Evolutionary conservation across 2,888 invertebrate genomes (phyloP).

Genomic region (Nymphalis urticae): DNA sequence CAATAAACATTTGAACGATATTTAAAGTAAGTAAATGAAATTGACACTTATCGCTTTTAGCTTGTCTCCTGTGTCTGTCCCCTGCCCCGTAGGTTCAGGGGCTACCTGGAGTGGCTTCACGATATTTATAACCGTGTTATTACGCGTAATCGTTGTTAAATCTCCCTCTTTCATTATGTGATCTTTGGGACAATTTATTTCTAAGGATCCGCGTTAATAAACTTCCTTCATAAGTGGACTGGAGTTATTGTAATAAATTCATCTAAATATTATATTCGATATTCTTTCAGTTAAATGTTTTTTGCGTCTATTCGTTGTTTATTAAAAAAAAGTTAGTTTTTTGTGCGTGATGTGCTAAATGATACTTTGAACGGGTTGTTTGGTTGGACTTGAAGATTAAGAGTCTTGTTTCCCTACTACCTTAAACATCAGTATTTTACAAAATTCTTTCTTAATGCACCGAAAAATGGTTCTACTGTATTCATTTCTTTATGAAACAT

Average conservation of each 20-base stretch:
- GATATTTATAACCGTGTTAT: slow-evolving; percentile 76
- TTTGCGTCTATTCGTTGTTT: background rate
- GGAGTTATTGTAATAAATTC: background rate
- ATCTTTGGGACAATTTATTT: slow-evolving; percentile 51
- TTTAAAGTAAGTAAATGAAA: background rate
- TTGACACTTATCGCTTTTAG: slow-evolving; percentile 9
- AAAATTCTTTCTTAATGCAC: too few relatives aligned
- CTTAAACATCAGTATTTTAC: too few relatives aligned
- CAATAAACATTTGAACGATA: too few relatives aligned
- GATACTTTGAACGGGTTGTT: too few relatives aligned
- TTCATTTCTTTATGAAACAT: too few relatives aligned
- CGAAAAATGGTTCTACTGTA: too few relatives aligned
- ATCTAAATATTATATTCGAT: background rate
- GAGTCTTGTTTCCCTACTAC: too few relatives aligned
- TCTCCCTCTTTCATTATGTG: slow-evolving; percentile 69
- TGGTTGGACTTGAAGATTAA: too few relatives aligned
- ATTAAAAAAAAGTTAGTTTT: too few relatives aligned
- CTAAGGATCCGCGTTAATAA: slow-evolving; percentile 23
- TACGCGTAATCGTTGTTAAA: slow-evolving; percentile 72
- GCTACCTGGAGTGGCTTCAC: slow-evolving; percentile 65
- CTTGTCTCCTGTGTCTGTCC: slow-evolving; percentile 41
- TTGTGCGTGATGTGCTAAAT: too few relatives aligned
- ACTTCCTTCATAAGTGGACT: background rate
- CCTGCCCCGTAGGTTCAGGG: slow-evolving; percentile 43
- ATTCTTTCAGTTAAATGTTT: background rate